Percentiles rank a stretch among this genome's conserved stretches.
Conservation (phyloP, 2,888 invertebrate genomes). For the Caenorhabditis drosophilae region DNA sequence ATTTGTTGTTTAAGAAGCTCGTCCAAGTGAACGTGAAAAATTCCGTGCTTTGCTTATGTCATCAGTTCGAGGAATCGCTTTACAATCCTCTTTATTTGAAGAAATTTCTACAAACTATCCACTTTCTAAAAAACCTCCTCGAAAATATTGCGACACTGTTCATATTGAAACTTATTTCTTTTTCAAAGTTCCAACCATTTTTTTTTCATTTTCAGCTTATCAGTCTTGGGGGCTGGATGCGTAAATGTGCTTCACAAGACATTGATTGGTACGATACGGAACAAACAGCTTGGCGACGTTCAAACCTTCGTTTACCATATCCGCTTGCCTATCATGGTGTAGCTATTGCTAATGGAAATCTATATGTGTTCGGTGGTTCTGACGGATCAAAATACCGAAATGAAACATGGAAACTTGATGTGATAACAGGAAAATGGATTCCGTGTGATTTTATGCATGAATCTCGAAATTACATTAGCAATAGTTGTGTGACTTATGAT, state of each 20-base stretch:
- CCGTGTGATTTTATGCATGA: slow-evolving; percentile 30
- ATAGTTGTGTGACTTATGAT: slow-evolving; percentile 29
- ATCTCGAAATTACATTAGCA: slow-evolving; percentile 31
- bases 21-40: slow-evolving; percentile 4
- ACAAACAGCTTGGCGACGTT: slow-evolving; percentile 12
- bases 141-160: slow-evolving; percentile 21
- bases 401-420: slow-evolving; percentile 27
- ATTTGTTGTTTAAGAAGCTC: background rate
- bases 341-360: slow-evolving; percentile 12
- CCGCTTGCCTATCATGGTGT: slow-evolving; percentile 28
- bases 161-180: background rate
- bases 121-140: slow-evolving; percentile 14
- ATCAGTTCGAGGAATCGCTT: slow-evolving; percentile 5
- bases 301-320: slow-evolving; percentile 11
- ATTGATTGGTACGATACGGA: slow-evolving; percentile 35
- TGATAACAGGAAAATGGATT: slow-evolving; percentile 14
- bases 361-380: slow-evolving; percentile 31
- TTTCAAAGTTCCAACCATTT: background rate
- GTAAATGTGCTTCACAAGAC: slow-evolving; percentile 17
- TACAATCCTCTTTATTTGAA: slow-evolving; percentile 2
- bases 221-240: slow-evolving; percentile 30
- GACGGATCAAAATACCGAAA: slow-evolving; percentile 14
- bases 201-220: slow-evolving; percentile 5
- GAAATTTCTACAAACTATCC: slow-evolving; percentile 4
- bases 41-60: slow-evolving; percentile 17